A percentile compares a stretch with the other conserved stretches of the same genome.
These are phyloP conservation scores for Ischnura elegans DNA, from an alignment of 2,888 invertebrate genomes.

Conservation along the genomic window DNA sequence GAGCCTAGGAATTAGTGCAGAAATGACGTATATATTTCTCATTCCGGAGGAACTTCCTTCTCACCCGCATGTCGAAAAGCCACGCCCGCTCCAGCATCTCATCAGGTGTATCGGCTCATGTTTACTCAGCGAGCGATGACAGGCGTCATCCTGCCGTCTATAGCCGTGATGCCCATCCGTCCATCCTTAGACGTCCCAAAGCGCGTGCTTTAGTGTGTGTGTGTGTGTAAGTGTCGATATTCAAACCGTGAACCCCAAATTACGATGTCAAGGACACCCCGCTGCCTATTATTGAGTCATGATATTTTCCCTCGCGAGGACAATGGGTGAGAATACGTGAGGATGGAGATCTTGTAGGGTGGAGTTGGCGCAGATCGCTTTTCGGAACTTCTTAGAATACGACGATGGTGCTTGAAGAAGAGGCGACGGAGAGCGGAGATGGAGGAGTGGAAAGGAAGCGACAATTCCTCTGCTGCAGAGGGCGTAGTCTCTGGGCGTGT, in stretches of 20 bases:
- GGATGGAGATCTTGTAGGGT: not conserved
- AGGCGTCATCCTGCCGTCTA: not conserved
- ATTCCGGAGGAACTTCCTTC: no score
- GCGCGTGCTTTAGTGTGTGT: no score
- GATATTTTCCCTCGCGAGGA: not conserved
- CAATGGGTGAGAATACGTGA: not conserved
- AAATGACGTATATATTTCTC: no score
- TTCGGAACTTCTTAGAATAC: not conserved
- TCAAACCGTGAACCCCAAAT: not conserved
- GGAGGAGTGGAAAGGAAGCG: not conserved
- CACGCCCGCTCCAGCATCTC: not conserved
- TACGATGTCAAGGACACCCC: conserved; percentile 1
- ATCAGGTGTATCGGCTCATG: not conserved
- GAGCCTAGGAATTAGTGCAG: no score
- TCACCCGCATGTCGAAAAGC: not conserved
- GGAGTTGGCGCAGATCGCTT: not conserved
- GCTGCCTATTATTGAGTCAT: conserved; percentile 3
- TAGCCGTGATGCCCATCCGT: not conserved
- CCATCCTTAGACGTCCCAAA: not conserved
- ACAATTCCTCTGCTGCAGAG: not conserved
- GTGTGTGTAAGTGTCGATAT: no score
- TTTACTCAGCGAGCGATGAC: not conserved
- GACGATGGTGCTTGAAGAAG: not conserved
- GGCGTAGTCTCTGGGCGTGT: not conserved
- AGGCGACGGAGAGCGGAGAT: not conserved